phyloP scores from a whole-genome alignment of 2,797 vertebrate genomes.

The Emydoidea blandingii region DNA sequence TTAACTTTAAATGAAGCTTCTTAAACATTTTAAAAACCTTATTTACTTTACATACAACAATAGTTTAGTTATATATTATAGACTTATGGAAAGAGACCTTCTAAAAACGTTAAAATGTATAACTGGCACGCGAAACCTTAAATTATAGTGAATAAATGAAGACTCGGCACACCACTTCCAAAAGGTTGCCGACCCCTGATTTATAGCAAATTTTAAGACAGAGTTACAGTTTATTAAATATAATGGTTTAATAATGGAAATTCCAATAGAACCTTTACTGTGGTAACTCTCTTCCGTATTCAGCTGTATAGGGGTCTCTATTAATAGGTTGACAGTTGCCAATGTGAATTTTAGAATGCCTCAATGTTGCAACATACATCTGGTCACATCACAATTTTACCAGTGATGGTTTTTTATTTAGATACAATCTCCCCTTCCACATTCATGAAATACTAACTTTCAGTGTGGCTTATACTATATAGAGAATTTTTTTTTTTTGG shows the following conservation, averaged over 20 bases:
- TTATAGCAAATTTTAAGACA: constrained; percentile 33
- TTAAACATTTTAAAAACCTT: too few relatives aligned
- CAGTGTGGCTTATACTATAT: background rate
- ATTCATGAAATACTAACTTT: background rate
- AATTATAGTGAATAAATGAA: too few relatives aligned
- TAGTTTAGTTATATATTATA: too few relatives aligned
- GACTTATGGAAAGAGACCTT: too few relatives aligned
- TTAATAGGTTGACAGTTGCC: constrained; percentile 38
- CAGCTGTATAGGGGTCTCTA: constrained; percentile 8
- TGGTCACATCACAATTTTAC: background rate
- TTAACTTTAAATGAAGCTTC: too few relatives aligned
- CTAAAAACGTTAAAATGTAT: too few relatives aligned
- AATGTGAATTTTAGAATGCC: background rate
- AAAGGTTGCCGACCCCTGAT: background rate
- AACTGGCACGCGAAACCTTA: too few relatives aligned
- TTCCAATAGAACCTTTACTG: constrained; percentile 73
- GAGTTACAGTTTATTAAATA: constrained; percentile 64
- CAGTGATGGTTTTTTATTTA: background rate
- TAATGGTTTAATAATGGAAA: constrained; percentile 62
- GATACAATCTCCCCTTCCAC: too few relatives aligned
- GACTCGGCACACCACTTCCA: too few relatives aligned
- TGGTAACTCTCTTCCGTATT: constrained; percentile 51
- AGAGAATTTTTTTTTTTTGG: too few relatives aligned
- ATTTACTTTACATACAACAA: too few relatives aligned
- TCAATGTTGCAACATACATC: background rate